These are phyloP conservation scores for Leptopilina boulardi DNA, from an alignment of 1,140 invertebrate species.

Conservation along the genomic window DNA sequence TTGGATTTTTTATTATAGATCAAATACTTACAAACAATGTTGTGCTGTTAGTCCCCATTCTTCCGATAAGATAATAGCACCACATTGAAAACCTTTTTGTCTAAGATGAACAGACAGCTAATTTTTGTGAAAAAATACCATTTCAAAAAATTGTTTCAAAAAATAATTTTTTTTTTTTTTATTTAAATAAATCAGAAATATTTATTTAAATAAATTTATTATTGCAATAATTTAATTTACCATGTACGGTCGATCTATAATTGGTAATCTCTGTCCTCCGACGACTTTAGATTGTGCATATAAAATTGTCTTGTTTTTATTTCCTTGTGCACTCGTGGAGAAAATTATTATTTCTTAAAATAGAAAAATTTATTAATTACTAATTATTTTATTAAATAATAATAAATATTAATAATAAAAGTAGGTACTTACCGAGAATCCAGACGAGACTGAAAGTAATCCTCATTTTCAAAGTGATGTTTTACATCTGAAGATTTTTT, in stretches of 20 bases:
- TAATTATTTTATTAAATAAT: not conserved
- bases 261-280: constrained; percentile 47
- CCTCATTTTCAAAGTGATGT: constrained; percentile 45
- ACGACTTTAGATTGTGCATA: constrained; percentile 49
- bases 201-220: not conserved
- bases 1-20: too few species aligned
- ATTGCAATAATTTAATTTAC: constrained; percentile 42
- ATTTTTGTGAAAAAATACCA: constrained; percentile 5
- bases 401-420: not conserved
- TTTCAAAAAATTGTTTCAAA: not conserved
- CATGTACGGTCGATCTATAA: constrained; percentile 52
- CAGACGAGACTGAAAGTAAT: constrained; percentile 39
- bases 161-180: not conserved
- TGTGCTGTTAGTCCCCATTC: constrained; percentile 55
- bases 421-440: constrained; percentile 44
- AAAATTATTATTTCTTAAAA: not conserved
- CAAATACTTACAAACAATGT: constrained; percentile 56
- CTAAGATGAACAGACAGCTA: constrained; percentile 46
- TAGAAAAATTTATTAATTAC: not conserved
- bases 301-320: not conserved
- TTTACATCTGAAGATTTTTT: not conserved
- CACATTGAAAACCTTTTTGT: constrained; percentile 44
- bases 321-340: not conserved
- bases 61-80: constrained; percentile 55
- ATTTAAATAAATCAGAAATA: not conserved